Evolutionary conservation across 2,888 invertebrate species (phyloP).

Genomic region (Drosophila stalkeri): DNA sequence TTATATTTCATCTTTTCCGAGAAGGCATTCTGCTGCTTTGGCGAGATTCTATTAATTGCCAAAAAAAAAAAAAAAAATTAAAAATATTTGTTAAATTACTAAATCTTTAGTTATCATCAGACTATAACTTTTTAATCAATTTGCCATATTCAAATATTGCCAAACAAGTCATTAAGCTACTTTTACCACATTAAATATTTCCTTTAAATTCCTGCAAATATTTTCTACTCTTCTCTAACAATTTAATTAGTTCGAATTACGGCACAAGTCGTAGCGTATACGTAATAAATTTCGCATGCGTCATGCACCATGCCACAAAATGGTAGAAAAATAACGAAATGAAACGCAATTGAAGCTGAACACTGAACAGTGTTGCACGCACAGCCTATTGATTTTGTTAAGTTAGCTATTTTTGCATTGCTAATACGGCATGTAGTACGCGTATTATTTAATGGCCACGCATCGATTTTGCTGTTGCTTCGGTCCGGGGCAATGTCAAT

Average conservation of each 20-base stretch:
- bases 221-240: slow-evolving; percentile 27
- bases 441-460: slow-evolving; percentile 45
- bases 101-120: too few species aligned
- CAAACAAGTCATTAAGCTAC: not conserved
- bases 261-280: slow-evolving; percentile 21
- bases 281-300: slow-evolving; percentile 59
- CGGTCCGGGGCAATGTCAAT: slow-evolving; percentile 68
- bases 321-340: not conserved
- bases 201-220: not conserved
- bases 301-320: slow-evolving; percentile 38
- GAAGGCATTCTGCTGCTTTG: too few species aligned
- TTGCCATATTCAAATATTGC: too few species aligned
- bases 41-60: too few species aligned
- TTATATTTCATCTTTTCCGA: too few species aligned
- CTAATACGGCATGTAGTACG: slow-evolving; percentile 63
- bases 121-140: too few species aligned
- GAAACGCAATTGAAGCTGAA: slow-evolving; percentile 11
- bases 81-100: too few species aligned
- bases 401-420: slow-evolving; percentile 48
- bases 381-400: slow-evolving; percentile 58
- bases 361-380: slow-evolving; percentile 53
- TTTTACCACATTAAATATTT: not conserved
- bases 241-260: slow-evolving; percentile 67
- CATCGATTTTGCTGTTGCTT: slow-evolving; percentile 54
- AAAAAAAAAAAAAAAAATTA: too few species aligned